Percentiles rank a stretch among this genome's conserved stretches.
phyloP scores from a whole-genome alignment of 1,140 invertebrate genomes.

The Leptonema lineaticorne region DNA sequence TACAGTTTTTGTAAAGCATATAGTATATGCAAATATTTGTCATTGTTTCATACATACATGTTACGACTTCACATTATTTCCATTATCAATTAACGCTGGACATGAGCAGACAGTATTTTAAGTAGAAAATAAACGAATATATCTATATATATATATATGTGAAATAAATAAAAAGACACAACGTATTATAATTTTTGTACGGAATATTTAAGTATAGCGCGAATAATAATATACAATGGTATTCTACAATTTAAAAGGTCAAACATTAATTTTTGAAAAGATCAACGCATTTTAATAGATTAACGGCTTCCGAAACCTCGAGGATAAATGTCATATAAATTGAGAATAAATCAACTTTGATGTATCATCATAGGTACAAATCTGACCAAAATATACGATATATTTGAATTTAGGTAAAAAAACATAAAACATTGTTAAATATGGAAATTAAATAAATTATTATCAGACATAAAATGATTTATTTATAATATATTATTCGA shows the following conservation, averaged over 20 bases:
- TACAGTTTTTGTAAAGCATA: slow-evolving; percentile 8
- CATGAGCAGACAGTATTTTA: too few relatives aligned
- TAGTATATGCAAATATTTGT: slow-evolving; percentile 13
- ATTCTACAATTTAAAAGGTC: not conserved
- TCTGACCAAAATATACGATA: too few relatives aligned
- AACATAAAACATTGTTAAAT: too few relatives aligned
- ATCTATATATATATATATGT: too few relatives aligned
- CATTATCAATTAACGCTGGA: slow-evolving; percentile 13
- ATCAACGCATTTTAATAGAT: not conserved
- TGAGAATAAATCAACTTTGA: not conserved
- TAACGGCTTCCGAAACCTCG: not conserved
- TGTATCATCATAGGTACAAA: too few relatives aligned
- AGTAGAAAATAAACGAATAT: not conserved
- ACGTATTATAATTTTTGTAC: too few relatives aligned
- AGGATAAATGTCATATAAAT: not conserved
- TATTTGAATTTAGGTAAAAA: too few relatives aligned
- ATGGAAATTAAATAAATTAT: too few relatives aligned
- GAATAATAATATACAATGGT: not conserved
- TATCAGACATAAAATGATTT: too few relatives aligned
- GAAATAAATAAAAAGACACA: too few relatives aligned
- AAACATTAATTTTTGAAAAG: not conserved
- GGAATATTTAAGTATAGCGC: too few relatives aligned
- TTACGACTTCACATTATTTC: slow-evolving; percentile 7
- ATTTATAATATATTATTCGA: too few relatives aligned
- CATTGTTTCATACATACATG: not conserved